A percentile compares a stretch with the other conserved stretches of the same genome.
Conservation (phyloP, 2,113 vertebrate species). For the Clarias magur region DNA sequence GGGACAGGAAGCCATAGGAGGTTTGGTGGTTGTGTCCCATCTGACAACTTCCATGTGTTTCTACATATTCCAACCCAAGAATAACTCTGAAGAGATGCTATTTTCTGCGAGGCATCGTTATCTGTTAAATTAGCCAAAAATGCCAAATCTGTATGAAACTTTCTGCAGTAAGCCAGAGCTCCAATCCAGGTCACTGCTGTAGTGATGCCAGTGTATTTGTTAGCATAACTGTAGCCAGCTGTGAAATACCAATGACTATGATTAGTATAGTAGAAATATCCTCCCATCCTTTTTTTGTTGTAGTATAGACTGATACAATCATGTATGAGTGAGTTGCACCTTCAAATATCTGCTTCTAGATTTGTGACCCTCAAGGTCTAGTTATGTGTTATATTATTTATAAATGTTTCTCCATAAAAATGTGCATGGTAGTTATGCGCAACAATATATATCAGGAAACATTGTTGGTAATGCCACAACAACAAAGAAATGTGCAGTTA, state of each 20-base stretch:
- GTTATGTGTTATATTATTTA: not conserved
- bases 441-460: not conserved
- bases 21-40: not conserved
- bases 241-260: not conserved
- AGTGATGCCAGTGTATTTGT: not conserved
- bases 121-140: too few relatives aligned
- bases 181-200: not conserved
- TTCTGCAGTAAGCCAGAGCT: too few relatives aligned
- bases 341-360: too few relatives aligned
- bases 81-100: rapidly evolving
- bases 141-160: too few relatives aligned
- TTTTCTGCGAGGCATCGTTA: not conserved
- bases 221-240: not conserved
- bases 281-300: not conserved
- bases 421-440: not conserved
- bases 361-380: not conserved
- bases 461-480: not conserved
- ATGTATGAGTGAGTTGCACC: not conserved
- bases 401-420: not conserved
- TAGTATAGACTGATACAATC: not conserved
- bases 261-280: not conserved
- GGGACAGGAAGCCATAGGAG: slow-evolving; percentile 1
- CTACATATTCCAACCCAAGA: slow-evolving; percentile 26
- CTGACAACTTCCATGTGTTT: slow-evolving; percentile 11
- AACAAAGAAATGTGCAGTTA: too few relatives aligned